Percentiles rank a stretch among this genome's conserved stretches.
phyloP scores from a whole-genome alignment of 1,140 invertebrate species.

The Megalonaias nervosa region DNA sequence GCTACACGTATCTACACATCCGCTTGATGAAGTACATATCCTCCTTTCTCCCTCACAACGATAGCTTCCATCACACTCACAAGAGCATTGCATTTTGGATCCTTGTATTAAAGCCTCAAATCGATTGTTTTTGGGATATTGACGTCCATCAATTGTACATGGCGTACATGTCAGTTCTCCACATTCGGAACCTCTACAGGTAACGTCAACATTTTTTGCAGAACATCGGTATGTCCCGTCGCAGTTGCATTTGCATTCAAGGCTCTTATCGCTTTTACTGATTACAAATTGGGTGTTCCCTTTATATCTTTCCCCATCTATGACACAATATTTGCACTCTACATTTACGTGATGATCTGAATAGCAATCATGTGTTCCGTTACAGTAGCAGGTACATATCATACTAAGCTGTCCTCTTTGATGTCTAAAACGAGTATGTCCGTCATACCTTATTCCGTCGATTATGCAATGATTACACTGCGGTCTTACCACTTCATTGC shows the following conservation, averaged over 20 bases:
- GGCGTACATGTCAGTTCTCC: neutral
- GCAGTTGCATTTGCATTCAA: slow-evolving; percentile 27
- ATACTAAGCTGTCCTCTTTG: neutral
- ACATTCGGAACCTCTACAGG: neutral
- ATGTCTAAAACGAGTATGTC: slow-evolving; percentile 16
- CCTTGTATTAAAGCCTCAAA: slow-evolving; percentile 11
- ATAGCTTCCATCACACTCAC: slow-evolving; percentile 19
- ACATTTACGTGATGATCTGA: neutral
- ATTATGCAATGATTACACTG: slow-evolving; percentile 16
- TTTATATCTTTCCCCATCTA: slow-evolving; percentile 4
- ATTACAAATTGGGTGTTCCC: slow-evolving; percentile 19
- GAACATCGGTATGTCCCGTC: slow-evolving; percentile 6
- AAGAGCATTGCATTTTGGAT: slow-evolving; percentile 19
- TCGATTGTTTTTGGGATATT: slow-evolving; percentile 7
- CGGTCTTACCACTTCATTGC: slow-evolving; percentile 6
- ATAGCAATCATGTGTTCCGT: slow-evolving; percentile 15
- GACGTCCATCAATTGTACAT: slow-evolving; percentile 12
- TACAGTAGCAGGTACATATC: slow-evolving; percentile 31
- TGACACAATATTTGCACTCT: slow-evolving; percentile 17
- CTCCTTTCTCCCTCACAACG: slow-evolving; percentile 1
- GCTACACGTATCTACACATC: slow-evolving; percentile 16
- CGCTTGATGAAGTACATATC: slow-evolving; percentile 3
- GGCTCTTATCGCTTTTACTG: neutral
- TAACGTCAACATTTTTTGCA: neutral
- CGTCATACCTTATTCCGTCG: slow-evolving; percentile 23